A percentile compares a stretch with the other conserved stretches of the same genome.
Conservation (phyloP, 2,797 vertebrate species). For the Chaetodon trifasciatus region DNA sequence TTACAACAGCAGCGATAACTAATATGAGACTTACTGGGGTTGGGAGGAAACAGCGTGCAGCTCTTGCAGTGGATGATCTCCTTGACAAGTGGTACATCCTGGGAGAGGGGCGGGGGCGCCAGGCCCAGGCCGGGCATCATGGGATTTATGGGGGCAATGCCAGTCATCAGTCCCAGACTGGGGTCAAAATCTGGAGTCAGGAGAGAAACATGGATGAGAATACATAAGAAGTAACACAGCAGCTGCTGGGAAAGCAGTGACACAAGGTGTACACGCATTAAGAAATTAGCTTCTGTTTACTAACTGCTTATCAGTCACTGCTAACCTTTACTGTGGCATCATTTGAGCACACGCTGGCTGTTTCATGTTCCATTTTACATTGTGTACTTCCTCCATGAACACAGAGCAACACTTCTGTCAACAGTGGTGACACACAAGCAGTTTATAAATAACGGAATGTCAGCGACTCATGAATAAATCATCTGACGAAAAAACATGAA, state of each 20-base stretch:
- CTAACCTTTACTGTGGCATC: constrained; percentile 49
- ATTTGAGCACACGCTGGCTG: constrained; percentile 34
- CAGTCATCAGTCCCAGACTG: constrained; percentile 88
- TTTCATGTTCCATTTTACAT: constrained; percentile 62
- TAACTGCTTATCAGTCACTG: constrained; percentile 29
- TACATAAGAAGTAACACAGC: constrained; percentile 5
- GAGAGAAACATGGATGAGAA: constrained; percentile 38
- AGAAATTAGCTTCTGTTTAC: constrained; percentile 24
- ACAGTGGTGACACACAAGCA: constrained; percentile 60
- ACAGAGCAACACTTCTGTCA: constrained; percentile 64
- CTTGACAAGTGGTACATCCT: constrained; percentile 88
- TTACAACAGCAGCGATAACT: constrained; percentile 8
- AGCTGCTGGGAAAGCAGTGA: constrained; percentile 28
- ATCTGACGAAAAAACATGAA: constrained; percentile 64
- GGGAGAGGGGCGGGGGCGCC: constrained; percentile 85
- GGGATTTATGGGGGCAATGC: constrained; percentile 90
- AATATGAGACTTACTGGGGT: constrained; percentile 70
- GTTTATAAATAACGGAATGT: constrained; percentile 74
- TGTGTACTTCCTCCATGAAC: constrained; percentile 49
- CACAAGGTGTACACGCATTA: constrained; percentile 19
- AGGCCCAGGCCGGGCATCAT: constrained; percentile 89
- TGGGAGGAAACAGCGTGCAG: constrained; percentile 32
- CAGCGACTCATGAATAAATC: constrained; percentile 72
- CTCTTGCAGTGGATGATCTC: constrained; percentile 87
- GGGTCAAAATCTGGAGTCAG: constrained; percentile 88